Evolutionary conservation across 2,888 invertebrate genomes (phyloP).

Genomic region (Coleophora flavipennella): DNA sequence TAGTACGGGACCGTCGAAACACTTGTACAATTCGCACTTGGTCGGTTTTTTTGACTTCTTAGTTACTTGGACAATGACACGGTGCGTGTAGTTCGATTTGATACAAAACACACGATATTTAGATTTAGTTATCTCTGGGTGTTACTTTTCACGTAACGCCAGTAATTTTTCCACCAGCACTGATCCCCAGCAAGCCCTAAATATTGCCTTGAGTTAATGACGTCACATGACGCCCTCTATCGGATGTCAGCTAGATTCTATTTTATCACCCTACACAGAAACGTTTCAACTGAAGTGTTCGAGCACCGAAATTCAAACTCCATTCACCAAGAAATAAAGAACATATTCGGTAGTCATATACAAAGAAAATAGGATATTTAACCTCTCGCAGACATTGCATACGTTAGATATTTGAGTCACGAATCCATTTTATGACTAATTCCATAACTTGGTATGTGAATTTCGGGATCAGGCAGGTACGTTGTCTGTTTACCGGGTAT

Average conservation of each 20-base stretch:
- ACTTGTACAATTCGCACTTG: too few relatives aligned
- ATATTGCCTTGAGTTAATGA: conserved; percentile 70
- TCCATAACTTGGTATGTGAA: conserved; percentile 73
- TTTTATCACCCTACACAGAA: conserved; percentile 19
- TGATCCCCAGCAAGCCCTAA: conserved; percentile 36
- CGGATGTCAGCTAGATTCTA: conserved; percentile 67
- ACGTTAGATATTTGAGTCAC: conserved; percentile 72
- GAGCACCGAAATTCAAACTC: conserved; percentile 7
- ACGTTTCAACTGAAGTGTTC: conserved; percentile 15
- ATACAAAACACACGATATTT: too few relatives aligned
- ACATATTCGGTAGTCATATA: conserved; percentile 9
- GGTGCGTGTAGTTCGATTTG: too few relatives aligned
- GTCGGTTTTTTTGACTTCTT: too few relatives aligned
- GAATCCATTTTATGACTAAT: conserved; percentile 72
- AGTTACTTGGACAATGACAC: too few relatives aligned
- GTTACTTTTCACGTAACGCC: neutral
- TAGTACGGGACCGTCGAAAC: too few relatives aligned
- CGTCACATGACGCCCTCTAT: conserved; percentile 67
- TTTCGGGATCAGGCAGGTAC: conserved; percentile 61
- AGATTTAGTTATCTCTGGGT: neutral
- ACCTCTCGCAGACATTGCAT: conserved; percentile 32
- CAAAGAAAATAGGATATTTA: conserved; percentile 2
- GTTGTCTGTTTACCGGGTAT: conserved; percentile 61
- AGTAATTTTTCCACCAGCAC: neutral
- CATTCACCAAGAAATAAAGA: conserved; percentile 14